phyloP scores from a whole-genome alignment of 2,797 vertebrate genomes.

The Aeoliscus strigatus region DNA sequence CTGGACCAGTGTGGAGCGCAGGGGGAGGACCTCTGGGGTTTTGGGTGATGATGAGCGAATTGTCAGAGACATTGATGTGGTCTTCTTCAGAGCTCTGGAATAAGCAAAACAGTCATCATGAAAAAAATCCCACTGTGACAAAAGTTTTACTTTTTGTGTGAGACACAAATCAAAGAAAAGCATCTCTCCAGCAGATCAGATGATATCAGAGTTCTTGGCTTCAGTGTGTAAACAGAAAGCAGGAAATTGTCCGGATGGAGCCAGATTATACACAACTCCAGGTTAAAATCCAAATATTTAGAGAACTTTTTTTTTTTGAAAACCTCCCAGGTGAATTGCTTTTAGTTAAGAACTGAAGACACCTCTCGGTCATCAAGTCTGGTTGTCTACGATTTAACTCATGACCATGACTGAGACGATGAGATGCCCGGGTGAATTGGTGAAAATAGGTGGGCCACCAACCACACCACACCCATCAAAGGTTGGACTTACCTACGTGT shows the following conservation, averaged over 20 bases:
- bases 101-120: slow-evolving; percentile 15
- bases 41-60: slow-evolving; percentile 90
- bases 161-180: slow-evolving; percentile 35
- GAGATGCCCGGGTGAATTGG: slow-evolving; percentile 7
- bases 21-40: slow-evolving; percentile 75
- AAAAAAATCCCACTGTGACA: background rate
- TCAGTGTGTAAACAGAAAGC: slow-evolving; percentile 47
- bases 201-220: slow-evolving; percentile 51
- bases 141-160: slow-evolving; percentile 11
- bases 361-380: no score
- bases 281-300: slow-evolving; percentile 37
- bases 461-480: no score
- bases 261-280: slow-evolving; percentile 25
- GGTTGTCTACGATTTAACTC: no score
- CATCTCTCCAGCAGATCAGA: slow-evolving; percentile 35
- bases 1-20: slow-evolving; percentile 85
- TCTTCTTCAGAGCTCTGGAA: slow-evolving; percentile 91
- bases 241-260: slow-evolving; percentile 36
- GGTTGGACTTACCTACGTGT: no score
- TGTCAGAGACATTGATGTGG: slow-evolving; percentile 90
- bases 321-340: no score
- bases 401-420: no score
- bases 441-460: slow-evolving; percentile 15
- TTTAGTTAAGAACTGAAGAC: no score
- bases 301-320: no score